phyloP scores from a whole-genome alignment of 2,888 invertebrate species.

The Drosophila nigritarsus region DNA sequence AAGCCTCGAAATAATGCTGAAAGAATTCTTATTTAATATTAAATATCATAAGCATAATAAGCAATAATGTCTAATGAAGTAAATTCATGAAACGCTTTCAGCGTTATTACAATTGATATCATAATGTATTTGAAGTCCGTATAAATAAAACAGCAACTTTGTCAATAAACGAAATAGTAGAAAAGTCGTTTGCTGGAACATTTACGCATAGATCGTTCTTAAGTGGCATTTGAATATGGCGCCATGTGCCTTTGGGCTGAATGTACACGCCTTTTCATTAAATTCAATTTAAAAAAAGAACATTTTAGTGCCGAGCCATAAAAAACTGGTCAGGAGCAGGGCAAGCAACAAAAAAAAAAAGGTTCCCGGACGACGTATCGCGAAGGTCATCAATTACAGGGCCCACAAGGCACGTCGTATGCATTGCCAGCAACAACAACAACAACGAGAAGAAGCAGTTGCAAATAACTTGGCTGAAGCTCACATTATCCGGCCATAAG shows the following conservation, averaged over 20 bases:
- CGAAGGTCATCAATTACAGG: conserved; percentile 78
- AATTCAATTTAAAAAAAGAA: conserved; percentile 74
- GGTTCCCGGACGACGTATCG: conserved; percentile 71
- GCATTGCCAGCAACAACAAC: conserved; percentile 52
- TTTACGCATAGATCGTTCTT: conserved; percentile 43
- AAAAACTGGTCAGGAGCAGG: conserved; percentile 61
- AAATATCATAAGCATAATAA: background rate
- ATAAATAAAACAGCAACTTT: background rate
- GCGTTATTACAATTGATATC: background rate
- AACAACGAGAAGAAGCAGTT: conserved; percentile 55
- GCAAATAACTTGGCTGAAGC: conserved; percentile 78
- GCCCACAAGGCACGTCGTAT: conserved; percentile 61
- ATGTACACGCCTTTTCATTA: conserved; percentile 75
- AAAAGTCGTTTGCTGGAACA: conserved; percentile 39
- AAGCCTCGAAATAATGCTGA: background rate
- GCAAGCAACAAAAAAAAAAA: conserved; percentile 40
- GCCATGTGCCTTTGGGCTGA: conserved; percentile 49
- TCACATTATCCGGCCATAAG: conserved; percentile 76
- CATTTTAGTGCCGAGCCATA: conserved; percentile 78
- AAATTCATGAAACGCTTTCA: background rate
- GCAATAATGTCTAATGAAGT: background rate
- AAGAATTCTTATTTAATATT: background rate
- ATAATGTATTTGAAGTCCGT: background rate
- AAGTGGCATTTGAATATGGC: conserved; percentile 75
- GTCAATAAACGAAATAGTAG: background rate